Conservation (phyloP, 2,888 invertebrate species). For the Odontocerum albicorne region DNA sequence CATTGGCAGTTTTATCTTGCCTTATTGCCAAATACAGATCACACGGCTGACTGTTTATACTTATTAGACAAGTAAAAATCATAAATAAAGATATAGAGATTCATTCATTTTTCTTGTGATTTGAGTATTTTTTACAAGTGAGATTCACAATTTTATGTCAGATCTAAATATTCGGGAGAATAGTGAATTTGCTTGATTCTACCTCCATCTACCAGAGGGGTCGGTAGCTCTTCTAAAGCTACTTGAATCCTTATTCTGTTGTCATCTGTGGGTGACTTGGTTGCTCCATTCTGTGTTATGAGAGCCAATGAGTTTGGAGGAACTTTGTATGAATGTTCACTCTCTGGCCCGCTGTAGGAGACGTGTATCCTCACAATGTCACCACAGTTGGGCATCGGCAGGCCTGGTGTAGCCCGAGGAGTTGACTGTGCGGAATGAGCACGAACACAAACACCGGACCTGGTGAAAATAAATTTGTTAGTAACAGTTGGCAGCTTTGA, state of each 20-base stretch:
- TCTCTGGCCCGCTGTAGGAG: conserved; percentile 67
- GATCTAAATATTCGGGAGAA: too few species aligned
- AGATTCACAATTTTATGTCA: too few species aligned
- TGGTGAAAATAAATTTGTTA: neutral
- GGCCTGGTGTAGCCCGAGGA: conserved; percentile 66
- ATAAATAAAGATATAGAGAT: too few species aligned
- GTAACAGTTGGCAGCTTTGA: too few species aligned
- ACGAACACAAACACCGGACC: conserved; percentile 51
- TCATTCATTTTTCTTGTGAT: too few species aligned
- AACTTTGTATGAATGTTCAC: conserved; percentile 53
- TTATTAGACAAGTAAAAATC: too few species aligned
- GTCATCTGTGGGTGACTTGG: conserved; percentile 58
- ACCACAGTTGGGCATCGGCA: conserved; percentile 60
- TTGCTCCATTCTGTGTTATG: conserved; percentile 59
- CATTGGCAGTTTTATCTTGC: too few species aligned
- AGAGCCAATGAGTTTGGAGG: conserved; percentile 51
- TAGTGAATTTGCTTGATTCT: conserved; percentile 16
- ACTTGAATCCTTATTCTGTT: conserved; percentile 76
- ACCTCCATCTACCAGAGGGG: conserved; percentile 59
- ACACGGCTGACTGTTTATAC: too few species aligned
- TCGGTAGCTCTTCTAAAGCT: conserved; percentile 67
- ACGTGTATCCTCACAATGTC: conserved; percentile 80
- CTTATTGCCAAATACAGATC: too few species aligned
- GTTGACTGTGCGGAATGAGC: conserved; percentile 61
- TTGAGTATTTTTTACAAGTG: too few species aligned